A percentile compares a stretch with the other conserved stretches of the same genome.
phyloP scores from a whole-genome alignment of 2,797 vertebrate species.

The Lagorchestes hirsutus region DNA sequence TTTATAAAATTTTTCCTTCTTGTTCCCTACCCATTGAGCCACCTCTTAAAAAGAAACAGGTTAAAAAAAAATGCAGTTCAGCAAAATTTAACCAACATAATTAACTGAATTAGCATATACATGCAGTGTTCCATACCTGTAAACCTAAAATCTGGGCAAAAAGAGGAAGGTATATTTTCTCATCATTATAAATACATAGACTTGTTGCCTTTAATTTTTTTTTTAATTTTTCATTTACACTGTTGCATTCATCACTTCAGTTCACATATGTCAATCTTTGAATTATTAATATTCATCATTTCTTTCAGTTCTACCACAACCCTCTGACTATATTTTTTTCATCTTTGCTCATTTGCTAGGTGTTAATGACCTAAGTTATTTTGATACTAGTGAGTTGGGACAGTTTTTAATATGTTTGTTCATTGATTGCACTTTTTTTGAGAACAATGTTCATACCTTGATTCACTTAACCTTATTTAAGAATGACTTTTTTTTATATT shows the following conservation, averaged over 20 bases:
- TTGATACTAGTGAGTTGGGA: background rate
- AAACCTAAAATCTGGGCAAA: background rate
- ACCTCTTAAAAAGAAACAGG: background rate
- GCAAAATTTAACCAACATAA: background rate
- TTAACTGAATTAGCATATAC: background rate
- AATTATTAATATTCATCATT: background rate
- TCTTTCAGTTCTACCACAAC: background rate
- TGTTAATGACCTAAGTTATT: background rate
- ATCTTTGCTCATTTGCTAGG: background rate
- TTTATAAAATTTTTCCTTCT: background rate
- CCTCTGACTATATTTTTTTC: background rate
- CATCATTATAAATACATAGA: background rate
- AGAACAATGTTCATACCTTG: background rate
- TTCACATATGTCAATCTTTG: background rate
- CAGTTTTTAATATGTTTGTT: background rate
- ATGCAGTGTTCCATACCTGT: background rate
- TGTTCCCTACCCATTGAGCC: background rate
- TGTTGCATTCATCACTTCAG: background rate
- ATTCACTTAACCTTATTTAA: background rate
- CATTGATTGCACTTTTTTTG: background rate
- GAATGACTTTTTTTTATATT: background rate
- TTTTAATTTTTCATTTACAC: background rate
- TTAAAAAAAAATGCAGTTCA: background rate
- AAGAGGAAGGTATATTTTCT: background rate
- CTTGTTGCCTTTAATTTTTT: background rate